Evolutionary conservation across 2,797 vertebrate genomes (phyloP).

Genomic region (Anas bernieri): DNA sequence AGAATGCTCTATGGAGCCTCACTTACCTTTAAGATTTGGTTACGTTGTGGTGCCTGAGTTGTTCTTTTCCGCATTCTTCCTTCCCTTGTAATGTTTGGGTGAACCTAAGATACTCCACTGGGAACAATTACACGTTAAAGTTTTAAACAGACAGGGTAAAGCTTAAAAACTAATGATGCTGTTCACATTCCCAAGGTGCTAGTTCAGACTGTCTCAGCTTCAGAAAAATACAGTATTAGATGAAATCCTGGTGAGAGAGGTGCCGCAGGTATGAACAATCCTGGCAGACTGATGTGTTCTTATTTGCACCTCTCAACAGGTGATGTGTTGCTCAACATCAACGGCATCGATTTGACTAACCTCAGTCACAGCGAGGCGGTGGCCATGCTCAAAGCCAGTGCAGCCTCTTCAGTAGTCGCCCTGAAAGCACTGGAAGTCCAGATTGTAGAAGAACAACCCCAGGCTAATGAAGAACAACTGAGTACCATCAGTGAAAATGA

Average conservation of each 20-base stretch:
- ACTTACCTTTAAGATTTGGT: background rate
- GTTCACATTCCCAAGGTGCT: background rate
- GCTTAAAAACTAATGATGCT: background rate
- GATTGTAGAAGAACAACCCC: slow-evolving; percentile 86
- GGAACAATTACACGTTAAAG: background rate
- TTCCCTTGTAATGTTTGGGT: background rate
- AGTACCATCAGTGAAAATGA: slow-evolving; percentile 90
- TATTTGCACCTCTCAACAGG: slow-evolving; percentile 73
- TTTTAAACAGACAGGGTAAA: background rate
- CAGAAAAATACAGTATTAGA: background rate
- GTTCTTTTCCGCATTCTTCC: background rate
- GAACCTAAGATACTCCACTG: background rate
- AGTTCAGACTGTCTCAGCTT: background rate
- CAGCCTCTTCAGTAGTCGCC: slow-evolving; percentile 88
- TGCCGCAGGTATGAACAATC: background rate
- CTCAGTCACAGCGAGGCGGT: slow-evolving; percentile 97
- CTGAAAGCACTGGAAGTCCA: slow-evolving; percentile 93
- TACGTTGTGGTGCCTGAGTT: background rate
- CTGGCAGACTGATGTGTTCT: background rate
- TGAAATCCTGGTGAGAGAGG: background rate
- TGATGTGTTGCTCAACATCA: slow-evolving; percentile 95
- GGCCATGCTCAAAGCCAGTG: slow-evolving; percentile 95
- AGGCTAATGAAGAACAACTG: slow-evolving; percentile 82
- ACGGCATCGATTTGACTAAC: slow-evolving; percentile 93
- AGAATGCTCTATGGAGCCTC: background rate